Conservation (phyloP, 2,888 invertebrate species). For the Odontothrips loti region DNA sequence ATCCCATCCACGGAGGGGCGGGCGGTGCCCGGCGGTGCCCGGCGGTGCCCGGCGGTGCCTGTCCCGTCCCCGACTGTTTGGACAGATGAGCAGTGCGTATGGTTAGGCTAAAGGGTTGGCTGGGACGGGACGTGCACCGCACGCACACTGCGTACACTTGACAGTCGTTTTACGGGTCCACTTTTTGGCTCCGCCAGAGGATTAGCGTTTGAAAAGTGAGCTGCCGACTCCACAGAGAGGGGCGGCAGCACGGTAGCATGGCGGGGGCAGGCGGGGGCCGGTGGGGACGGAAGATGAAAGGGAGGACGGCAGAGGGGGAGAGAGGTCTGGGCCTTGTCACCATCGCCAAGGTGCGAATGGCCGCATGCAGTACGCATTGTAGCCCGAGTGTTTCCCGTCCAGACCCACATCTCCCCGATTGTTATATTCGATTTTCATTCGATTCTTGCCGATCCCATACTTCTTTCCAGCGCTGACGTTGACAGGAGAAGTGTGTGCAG, state of each 20-base stretch:
- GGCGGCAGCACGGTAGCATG: too few species aligned
- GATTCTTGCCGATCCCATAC: background rate
- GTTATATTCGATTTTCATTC: too few species aligned
- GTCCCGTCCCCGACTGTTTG: background rate
- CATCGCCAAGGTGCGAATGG: too few species aligned
- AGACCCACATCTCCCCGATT: too few species aligned
- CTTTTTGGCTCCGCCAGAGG: background rate
- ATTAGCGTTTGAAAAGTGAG: constrained; percentile 21
- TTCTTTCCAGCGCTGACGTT: background rate
- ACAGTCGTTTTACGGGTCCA: background rate
- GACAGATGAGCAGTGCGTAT: background rate
- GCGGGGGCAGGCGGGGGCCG: background rate
- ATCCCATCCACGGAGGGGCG: too few species aligned
- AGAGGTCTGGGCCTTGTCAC: too few species aligned
- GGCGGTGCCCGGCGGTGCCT: too few species aligned
- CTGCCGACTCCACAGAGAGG: background rate
- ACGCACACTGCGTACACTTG: background rate
- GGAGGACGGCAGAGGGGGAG: too few species aligned
- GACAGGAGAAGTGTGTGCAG: background rate
- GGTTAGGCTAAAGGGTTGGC: background rate
- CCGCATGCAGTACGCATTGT: too few species aligned
- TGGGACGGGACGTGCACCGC: background rate
- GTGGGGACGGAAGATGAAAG: too few species aligned
- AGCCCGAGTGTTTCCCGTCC: too few species aligned
- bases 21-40: too few species aligned